Base-by-base conservation (phyloP, 1,140 invertebrate species). In the Drosophila bocqueti region DNA sequence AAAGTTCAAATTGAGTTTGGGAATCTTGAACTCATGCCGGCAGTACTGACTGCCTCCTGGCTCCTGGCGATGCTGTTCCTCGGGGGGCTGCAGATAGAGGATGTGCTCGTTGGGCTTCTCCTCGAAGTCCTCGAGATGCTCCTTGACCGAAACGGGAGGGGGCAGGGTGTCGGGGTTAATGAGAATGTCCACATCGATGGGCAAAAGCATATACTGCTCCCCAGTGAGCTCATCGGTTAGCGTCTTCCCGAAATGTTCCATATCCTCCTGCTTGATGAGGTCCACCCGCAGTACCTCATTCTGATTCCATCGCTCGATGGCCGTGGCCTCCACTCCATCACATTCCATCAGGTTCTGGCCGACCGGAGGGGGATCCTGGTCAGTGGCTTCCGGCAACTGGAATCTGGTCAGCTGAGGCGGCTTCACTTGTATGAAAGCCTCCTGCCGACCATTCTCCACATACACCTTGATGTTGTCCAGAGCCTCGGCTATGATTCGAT, bases 181-280 rank as follows among this genome's bases (percentile, higher is more conserved):
- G 6, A 86, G 36, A 11, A 79, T 13, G 18, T 87, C 61, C 1
- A 86, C 9, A 13, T 79, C 76, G 0, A 86, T 26, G 6, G 83
- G 83, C 46, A 87, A 6, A 1, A 87, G 11, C 60, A 87, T 86
- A 26, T 64, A 83, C 0, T 47, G 10, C 21, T 87, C 76, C n/a
- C 83, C 83, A 1, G 79, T 87, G 8, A 15, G 4, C 0, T n/a
- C 31, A 21, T 86, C 76, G 0, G 21, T 45, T 15, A 76, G 71
- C 4, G 69, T 26, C 8, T 65, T 16, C 0, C 83, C 67, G 0
- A 86, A 54, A 2, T 69, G 42, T 26, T 64, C 9, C n/a, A 16
- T 21, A 0, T 67, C 71, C 6, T 60, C 15, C 4, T 7, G 0
- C 1, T 16, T 4, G 9, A 73, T 63, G 5, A 71, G 16, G 29